Conservation (phyloP, 35 echinoderm and acorn worm species). For the Stichopus chloronotus region DNA sequence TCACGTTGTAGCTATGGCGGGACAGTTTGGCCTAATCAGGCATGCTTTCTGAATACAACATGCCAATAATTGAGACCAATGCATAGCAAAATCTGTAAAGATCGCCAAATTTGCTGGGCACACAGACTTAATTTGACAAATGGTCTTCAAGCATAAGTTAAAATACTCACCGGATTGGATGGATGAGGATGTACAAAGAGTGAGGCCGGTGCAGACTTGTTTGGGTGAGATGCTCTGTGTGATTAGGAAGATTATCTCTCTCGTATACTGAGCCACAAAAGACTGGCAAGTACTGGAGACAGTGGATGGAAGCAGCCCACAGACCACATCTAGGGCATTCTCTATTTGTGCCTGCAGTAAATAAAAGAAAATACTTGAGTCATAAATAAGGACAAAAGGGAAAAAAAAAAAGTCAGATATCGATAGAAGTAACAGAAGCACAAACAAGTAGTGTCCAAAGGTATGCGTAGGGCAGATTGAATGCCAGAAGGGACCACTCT, state of each 20-base stretch:
- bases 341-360: conserved; percentile 25
- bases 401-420: neutral
- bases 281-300: conserved; percentile 27
- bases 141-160: too few relatives aligned
- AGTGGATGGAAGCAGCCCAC: conserved; percentile 35
- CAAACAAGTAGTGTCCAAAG: too few relatives aligned
- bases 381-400: neutral
- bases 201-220: conserved; percentile 38
- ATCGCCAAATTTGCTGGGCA: too few relatives aligned
- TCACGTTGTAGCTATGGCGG: too few relatives aligned
- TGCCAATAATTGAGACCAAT: too few relatives aligned
- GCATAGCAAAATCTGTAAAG: too few relatives aligned
- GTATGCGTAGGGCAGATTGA: too few relatives aligned
- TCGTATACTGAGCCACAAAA: conserved; percentile 45
- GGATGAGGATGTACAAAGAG: neutral
- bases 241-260: conserved; percentile 49
- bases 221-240: conserved; percentile 28
- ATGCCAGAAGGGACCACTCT: too few relatives aligned
- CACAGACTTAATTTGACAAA: too few relatives aligned
- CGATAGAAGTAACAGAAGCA: neutral
- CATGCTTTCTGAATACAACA: too few relatives aligned
- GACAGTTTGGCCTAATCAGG: too few relatives aligned
- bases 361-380: neutral
- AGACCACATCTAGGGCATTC: conserved; percentile 9
- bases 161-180: neutral